Evolutionary conservation across 2,113 vertebrate genomes (phyloP).

Genomic region (Dermatemys mawii): DNA sequence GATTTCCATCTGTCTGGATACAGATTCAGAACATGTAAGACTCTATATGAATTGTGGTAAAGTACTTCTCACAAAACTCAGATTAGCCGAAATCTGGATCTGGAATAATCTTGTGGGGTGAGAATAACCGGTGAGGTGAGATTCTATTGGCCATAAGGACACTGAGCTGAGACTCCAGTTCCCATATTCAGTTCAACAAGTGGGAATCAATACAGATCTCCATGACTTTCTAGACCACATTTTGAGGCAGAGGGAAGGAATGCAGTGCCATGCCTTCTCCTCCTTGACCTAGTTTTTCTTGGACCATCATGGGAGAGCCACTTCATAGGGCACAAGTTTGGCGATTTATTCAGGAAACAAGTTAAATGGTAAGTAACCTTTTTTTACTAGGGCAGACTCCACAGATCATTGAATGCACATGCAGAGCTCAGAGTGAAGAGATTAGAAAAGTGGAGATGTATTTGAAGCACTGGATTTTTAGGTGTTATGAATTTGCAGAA

Average conservation of each 20-base stretch:
- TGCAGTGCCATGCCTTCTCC: not conserved
- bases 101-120: not conserved
- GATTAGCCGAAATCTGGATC: not conserved
- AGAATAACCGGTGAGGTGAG: not conserved
- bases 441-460: not conserved
- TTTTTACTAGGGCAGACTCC: not conserved
- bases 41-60: not conserved
- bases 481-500: not conserved
- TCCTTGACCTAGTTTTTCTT: not conserved
- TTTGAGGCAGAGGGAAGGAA: not conserved
- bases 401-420: not conserved
- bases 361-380: not conserved
- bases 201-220: not conserved
- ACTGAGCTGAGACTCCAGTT: not conserved
- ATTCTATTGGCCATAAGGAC: not conserved
- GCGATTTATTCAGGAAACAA: not conserved
- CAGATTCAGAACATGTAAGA: not conserved
- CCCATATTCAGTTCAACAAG: not conserved
- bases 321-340: not conserved
- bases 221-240: not conserved
- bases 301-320: not conserved
- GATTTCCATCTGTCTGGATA: not conserved
- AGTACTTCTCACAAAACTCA: not conserved
- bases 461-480: not conserved
- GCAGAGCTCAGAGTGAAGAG: not conserved